Conservation (phyloP, 2,888 invertebrate genomes). For the Drosophila macrospina region DNA sequence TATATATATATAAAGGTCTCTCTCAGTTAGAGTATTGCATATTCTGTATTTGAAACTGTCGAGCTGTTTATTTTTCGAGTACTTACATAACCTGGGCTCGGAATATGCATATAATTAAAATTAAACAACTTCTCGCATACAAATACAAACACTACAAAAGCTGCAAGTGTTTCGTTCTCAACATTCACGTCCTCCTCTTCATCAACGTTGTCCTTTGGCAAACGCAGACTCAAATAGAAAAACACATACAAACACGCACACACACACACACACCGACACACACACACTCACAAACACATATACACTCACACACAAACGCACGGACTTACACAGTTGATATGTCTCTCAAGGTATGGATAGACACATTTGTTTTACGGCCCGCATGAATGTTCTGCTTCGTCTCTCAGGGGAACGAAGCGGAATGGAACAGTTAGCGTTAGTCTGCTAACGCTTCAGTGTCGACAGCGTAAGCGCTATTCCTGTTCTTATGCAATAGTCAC, state of each 20-base stretch:
- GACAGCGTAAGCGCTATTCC: slow-evolving; percentile 33
- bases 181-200: background rate
- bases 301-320: background rate
- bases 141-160: slow-evolving; percentile 56
- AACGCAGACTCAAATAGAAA: slow-evolving; percentile 19
- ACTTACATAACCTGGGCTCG: slow-evolving; percentile 63
- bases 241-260: background rate
- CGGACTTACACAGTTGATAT: background rate
- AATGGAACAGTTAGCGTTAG: slow-evolving; percentile 74
- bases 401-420: slow-evolving; percentile 56
- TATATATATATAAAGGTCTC: background rate
- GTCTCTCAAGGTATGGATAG: slow-evolving; percentile 61
- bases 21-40: background rate
- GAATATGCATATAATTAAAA: slow-evolving; percentile 70
- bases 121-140: slow-evolving; percentile 70
- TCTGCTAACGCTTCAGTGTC: slow-evolving; percentile 29
- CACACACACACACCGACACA: background rate
- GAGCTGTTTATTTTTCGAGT: slow-evolving; percentile 32
- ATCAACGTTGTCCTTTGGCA: slow-evolving; percentile 55
- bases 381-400: slow-evolving; percentile 35
- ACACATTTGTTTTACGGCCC: slow-evolving; percentile 64
- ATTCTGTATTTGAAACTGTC: background rate
- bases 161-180: slow-evolving; percentile 60
- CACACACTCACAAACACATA: slow-evolving; percentile 14
- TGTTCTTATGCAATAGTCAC: slow-evolving; percentile 57